Conservation (phyloP, 2,888 invertebrate species). For the Allolobophora icterica region DNA sequence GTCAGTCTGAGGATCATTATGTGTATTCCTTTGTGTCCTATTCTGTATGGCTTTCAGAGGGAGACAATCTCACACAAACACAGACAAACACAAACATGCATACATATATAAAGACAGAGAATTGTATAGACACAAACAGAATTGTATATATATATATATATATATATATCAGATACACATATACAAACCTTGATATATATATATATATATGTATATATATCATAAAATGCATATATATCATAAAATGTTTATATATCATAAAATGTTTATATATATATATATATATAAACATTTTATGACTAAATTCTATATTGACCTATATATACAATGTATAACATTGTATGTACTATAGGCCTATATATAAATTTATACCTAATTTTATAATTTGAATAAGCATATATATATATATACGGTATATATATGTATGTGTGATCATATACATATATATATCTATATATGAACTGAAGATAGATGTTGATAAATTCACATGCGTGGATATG, state of each 20-base stretch:
- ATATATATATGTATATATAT: too few relatives aligned
- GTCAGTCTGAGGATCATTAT: too few relatives aligned
- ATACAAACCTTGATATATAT: background rate
- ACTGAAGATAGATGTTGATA: background rate
- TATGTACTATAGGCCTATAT: too few relatives aligned
- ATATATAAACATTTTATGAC: too few relatives aligned
- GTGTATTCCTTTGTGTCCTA: background rate
- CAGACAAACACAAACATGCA: background rate
- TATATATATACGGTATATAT: background rate
- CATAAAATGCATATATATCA: too few relatives aligned
- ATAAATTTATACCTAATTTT: too few relatives aligned
- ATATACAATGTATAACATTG: too few relatives aligned
- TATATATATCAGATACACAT: too few relatives aligned
- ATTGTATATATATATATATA: background rate
- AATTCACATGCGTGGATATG: background rate
- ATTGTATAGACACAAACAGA: background rate
- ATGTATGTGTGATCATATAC: background rate
- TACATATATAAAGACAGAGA: background rate
- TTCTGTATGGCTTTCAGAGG: background rate
- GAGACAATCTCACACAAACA: background rate
- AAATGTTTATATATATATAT: too few relatives aligned
- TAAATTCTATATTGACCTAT: too few relatives aligned
- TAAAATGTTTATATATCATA: too few relatives aligned
- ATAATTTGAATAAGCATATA: too few relatives aligned
- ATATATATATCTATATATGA: background rate